Evolutionary conservation across 2,113 vertebrate species (phyloP).

Genomic region (Limnothrissa miodon): DNA sequence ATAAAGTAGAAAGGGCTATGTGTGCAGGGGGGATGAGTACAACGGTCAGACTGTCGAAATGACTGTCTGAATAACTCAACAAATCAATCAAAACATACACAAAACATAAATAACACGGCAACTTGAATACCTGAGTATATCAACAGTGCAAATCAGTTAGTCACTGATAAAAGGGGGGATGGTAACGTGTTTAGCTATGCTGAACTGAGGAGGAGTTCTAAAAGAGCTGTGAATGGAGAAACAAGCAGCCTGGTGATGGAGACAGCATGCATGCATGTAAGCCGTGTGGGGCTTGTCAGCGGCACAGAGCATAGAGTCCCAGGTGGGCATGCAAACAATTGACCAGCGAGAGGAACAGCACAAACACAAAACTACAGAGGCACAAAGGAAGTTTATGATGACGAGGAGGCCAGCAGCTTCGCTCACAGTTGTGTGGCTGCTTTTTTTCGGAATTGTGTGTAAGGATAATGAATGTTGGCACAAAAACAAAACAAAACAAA

Average conservation of each 20-base stretch:
- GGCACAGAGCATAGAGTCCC: neutral
- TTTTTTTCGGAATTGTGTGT: neutral
- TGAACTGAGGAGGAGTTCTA: neutral
- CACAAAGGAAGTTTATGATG: neutral
- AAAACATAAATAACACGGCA: neutral
- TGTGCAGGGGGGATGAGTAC: neutral
- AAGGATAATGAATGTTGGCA: neutral
- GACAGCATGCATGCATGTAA: neutral
- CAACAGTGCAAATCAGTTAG: neutral
- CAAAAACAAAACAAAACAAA: too few species aligned
- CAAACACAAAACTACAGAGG: neutral
- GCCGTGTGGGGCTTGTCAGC: neutral
- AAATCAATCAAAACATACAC: neutral
- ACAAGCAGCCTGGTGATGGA: neutral
- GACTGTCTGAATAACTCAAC: neutral
- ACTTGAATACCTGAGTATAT: neutral
- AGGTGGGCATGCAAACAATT: constrained; percentile 8
- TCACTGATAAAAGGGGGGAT: neutral
- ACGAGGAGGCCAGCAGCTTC: neutral
- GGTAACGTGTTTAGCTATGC: neutral
- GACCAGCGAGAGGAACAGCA: neutral
- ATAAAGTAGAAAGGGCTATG: neutral
- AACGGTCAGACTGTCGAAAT: neutral
- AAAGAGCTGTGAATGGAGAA: neutral
- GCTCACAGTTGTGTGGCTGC: neutral